Base-by-base conservation (phyloP, 2,888 invertebrate genomes). In the Holacanthella duospinosa region DNA sequence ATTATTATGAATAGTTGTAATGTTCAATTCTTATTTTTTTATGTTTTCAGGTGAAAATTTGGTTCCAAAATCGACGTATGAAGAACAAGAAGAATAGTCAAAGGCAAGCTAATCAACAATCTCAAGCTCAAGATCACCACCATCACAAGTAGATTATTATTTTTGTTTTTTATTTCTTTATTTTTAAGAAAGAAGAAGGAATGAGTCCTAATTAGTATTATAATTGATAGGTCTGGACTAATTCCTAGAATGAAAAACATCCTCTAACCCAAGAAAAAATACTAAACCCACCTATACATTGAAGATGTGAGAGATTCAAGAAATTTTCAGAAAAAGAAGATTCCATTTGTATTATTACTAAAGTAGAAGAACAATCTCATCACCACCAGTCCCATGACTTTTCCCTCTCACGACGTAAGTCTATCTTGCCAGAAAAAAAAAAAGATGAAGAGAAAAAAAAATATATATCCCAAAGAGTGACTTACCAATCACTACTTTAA, bases 21-120 rank as follows among this genome's bases (percentile, higher is more conserved):
- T n/a, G n/a, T n/a, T n/a, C n/a, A n/a, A n/a, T n/a, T n/a, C n/a
- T n/a, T n/a, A n/a, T n/a, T n/a, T n/a, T n/a, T n/a, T 53, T 55
- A 36, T 19, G 29, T 19, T 64, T 65, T 2, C 96, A 95, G 81
- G 89, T 95, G 74, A 94, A 96, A 81, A 97, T 97, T 78, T 97
- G 97, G 97, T 97, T 97, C 81, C 97, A 97, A 83, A 97, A 97
- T 80, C 84, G 97, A 74, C 86, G 97, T 74, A 97, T 97, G 97
- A 97, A 97, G 82, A 93, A 94, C 79, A 97, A 97, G 83, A 97
- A 96, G 82, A 93, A 92, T 78, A 89, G 87, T 69, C 93, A 93
- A 80, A 82, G 92, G 74, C 91, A 91, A 77, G 83, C 86, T 75
- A 85, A 88, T 74, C 89, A 90, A 77, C 86, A 86, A 76, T 86